Evolutionary conservation across 2,888 invertebrate species (phyloP), one percentile per base, ranked within the genome.

Genomic region (Drosophila algonquin): DNA sequence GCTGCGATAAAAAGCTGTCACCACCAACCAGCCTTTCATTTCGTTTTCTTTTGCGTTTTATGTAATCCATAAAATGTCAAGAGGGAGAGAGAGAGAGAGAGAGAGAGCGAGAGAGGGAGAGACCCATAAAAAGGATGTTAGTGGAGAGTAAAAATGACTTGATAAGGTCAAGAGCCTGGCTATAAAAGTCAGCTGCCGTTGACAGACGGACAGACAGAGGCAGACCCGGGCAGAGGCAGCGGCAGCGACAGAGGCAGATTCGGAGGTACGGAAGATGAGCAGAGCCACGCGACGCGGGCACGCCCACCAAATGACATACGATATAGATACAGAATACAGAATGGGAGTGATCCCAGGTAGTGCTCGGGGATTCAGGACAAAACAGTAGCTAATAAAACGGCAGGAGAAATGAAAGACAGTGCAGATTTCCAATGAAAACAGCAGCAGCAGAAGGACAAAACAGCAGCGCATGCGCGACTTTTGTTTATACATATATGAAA

Each of bases 1-100:
- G 84, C 69, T 63, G 77, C 73, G 87, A 87, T 87, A 87, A 84
- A 87, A 85, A 81, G 84, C 84, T 84, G 82, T 87, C 84, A 84
- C 77, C 87, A 79, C 68, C 48, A 40, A 48, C 56, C 65, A 40
- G 40, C 40, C 40, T 40, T 40, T 40, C 40, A 40, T 40, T 40
- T 40, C 40, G 40, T 40, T 67, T 67, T 68, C 58, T 40, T 67
- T 67, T 68, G 21, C 58, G 30, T 52, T 48, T 65, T 53, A 68
- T 67, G 67, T 65, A 77, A 77, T 84, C 75, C 80, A 85, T 85
- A 81, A 81, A 81, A 85, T 85, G 85, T 81, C 80, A 80, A 80
- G 85, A 70, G 82, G 27, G 1, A 63, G 73, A 63, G 76, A 75
- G 72, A 77, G 75, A 73, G 65, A 24, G 4, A 21, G 21, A 44